These are phyloP conservation scores for Pentamera pediparva DNA, from an alignment of 53 echinoderm and acorn worm genomes.

Conservation along the genomic window DNA sequence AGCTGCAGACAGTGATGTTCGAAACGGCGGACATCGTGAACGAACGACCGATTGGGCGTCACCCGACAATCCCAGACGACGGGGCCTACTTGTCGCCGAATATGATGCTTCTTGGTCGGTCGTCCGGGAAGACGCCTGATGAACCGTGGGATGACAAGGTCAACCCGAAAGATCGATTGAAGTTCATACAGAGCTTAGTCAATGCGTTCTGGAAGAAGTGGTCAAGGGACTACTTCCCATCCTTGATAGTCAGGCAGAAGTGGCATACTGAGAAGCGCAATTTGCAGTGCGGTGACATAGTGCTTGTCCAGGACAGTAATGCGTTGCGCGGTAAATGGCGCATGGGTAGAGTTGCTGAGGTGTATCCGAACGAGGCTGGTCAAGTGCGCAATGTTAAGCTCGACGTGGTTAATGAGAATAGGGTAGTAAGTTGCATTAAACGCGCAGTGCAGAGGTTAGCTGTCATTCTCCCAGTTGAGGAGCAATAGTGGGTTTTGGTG, in stretches of 20 bases:
- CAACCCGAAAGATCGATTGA: conserved; percentile 32
- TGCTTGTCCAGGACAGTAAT: conserved; percentile 38
- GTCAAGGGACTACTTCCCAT: conserved; percentile 45
- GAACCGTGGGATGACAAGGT: conserved; percentile 28
- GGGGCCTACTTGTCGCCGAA: conserved; percentile 31
- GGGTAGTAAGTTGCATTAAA: not conserved
- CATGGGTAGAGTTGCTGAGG: conserved; percentile 21
- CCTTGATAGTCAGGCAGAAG: conserved; percentile 40
- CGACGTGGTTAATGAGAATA: not conserved
- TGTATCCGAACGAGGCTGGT: conserved; percentile 24
- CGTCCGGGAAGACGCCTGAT: conserved; percentile 18
- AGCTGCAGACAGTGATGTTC: conserved; percentile 37
- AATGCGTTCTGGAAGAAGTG: conserved; percentile 44
- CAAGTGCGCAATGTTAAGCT: conserved; percentile 27
- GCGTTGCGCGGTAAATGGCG: conserved; percentile 19
- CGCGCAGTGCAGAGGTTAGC: not conserved
- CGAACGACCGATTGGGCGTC: conserved; percentile 36
- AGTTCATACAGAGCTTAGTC: conserved; percentile 36
- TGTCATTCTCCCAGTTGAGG: not conserved
- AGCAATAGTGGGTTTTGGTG: not conserved
- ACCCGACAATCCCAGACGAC: conserved; percentile 40
- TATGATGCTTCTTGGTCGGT: conserved; percentile 1
- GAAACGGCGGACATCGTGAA: conserved; percentile 41
- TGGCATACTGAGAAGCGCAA: conserved; percentile 39
- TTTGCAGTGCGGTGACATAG: conserved; percentile 25